Conservation (phyloP, 2,797 vertebrate species). For the Acomys russatus region DNA sequence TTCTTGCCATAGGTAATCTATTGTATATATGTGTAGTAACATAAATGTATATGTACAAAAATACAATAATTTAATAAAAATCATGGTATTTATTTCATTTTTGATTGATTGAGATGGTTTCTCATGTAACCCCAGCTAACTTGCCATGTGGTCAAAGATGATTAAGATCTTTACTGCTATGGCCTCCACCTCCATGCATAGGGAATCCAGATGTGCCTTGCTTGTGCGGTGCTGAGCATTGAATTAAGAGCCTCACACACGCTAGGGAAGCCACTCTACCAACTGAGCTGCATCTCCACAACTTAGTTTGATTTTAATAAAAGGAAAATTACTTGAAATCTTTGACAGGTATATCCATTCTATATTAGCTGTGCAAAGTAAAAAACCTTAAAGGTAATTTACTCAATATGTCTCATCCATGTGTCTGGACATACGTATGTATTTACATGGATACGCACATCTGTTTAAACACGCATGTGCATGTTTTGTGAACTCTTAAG, state of each 20-base stretch:
- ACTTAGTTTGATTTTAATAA: constrained; percentile 37
- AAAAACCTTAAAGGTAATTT: background rate
- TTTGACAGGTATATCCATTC: background rate
- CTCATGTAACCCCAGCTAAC: background rate
- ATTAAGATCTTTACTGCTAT: background rate
- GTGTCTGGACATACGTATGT: background rate
- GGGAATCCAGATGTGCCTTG: background rate
- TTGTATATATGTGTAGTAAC: too few relatives aligned
- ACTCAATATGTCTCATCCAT: background rate
- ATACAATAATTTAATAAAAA: background rate
- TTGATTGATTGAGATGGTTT: background rate
- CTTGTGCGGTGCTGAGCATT: background rate
- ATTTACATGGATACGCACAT: background rate
- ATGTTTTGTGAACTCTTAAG: background rate
- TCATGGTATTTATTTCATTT: background rate
- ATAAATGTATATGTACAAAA: too few relatives aligned
- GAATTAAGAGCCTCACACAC: background rate
- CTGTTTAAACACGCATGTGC: background rate
- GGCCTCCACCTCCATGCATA: background rate
- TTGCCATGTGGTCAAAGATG: background rate
- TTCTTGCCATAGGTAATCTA: too few relatives aligned
- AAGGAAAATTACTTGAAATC: constrained; percentile 4
- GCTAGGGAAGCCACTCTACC: too few relatives aligned
- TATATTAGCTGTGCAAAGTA: background rate
- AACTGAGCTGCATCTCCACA: background rate